Base-by-base conservation (phyloP, 1,140 invertebrate species). In the Drosophila bocki region DNA sequence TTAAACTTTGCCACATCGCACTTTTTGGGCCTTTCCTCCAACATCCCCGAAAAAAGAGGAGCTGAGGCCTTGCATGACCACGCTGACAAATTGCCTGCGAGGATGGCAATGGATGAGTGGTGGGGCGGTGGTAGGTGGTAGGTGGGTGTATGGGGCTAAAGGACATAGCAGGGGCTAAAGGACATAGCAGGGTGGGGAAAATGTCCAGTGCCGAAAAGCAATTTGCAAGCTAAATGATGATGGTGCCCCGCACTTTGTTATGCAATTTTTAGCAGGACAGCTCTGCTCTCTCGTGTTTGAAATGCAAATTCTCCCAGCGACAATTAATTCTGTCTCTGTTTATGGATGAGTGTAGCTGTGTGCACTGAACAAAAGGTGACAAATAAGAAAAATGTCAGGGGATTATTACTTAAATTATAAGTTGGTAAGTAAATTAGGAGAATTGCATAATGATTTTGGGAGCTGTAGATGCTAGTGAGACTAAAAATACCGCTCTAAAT, bases 151-250 rank as follows among this genome's bases (percentile, higher is more conserved):
- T 12, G 48, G 57, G 1, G 5, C 33, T 35, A 7, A 54, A 54
- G 67, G 22, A 68, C 37, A 12, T 19, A 8, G n/a, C 3, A 3
- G 48, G 48, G 7, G 5, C 33, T 35, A 7, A 54, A 54, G 67
- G 22, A 68, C 37, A 12, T 19, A 8, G n/a, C 3, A 3, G 48
- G 48, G 7, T 12, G 67, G 37, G 17, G 8, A 17, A 22, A 15
- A 15, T 39, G 70, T 74, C 70, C 70, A 59, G 45, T 37, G 45
- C 72, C 60, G 41, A 78, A 78, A 76, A 75, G 74, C 75, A 78
- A 78, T 78, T 78, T 78, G 75, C 75, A 74, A 74, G 74, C 56
- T 77, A 56, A 69, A 76, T 75, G 70, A 75, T 75, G 70, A 54
- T 63, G 54, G 57, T 72, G 29, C 17, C 33, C 70, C 54, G 48